A percentile compares a stretch with the other conserved stretches of the same genome.
Evolutionary conservation across 1,140 invertebrate genomes (phyloP).

Genomic region (Apis mellifera): DNA sequence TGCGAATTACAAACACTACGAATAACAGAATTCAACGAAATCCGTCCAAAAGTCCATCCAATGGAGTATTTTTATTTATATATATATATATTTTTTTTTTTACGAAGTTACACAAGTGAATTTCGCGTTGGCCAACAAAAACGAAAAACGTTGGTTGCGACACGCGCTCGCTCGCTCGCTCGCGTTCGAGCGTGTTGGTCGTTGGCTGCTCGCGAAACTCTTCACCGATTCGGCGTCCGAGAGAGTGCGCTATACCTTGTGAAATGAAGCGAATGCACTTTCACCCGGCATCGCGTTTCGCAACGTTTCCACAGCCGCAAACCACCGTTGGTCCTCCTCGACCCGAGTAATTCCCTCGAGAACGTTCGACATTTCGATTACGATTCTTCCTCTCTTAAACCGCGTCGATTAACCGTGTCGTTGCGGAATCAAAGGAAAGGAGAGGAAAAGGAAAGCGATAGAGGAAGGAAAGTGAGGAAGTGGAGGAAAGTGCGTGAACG

Average conservation of each 20-base stretch:
- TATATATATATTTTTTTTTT: no score
- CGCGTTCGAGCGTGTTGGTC: not conserved
- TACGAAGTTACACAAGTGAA: slow-evolving; percentile 42
- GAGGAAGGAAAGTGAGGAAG: not conserved
- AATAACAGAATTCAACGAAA: not conserved
- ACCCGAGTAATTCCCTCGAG: slow-evolving; percentile 39
- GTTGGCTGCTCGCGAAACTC: slow-evolving; percentile 50
- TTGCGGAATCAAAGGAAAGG: no score
- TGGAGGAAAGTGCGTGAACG: not conserved
- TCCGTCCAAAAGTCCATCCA: slow-evolving; percentile 5
- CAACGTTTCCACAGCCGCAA: slow-evolving; percentile 39
- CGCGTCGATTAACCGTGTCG: not conserved
- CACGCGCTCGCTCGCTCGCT: slow-evolving; percentile 35
- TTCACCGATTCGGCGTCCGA: slow-evolving; percentile 34
- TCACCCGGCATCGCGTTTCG: slow-evolving; percentile 65
- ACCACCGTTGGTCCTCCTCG: slow-evolving; percentile 13
- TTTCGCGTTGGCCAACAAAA: slow-evolving; percentile 46
- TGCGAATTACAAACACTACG: not conserved
- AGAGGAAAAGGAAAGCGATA: not conserved
- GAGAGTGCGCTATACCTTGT: slow-evolving; percentile 50
- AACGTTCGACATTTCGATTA: slow-evolving; percentile 21
- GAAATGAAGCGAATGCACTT: slow-evolving; percentile 71
- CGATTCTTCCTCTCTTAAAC: slow-evolving; percentile 4
- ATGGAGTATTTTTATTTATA: slow-evolving; percentile 16
- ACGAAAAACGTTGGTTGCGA: slow-evolving; percentile 47